Conservation (phyloP, 2,888 invertebrate genomes). For the Habrosyne pyritoides region DNA sequence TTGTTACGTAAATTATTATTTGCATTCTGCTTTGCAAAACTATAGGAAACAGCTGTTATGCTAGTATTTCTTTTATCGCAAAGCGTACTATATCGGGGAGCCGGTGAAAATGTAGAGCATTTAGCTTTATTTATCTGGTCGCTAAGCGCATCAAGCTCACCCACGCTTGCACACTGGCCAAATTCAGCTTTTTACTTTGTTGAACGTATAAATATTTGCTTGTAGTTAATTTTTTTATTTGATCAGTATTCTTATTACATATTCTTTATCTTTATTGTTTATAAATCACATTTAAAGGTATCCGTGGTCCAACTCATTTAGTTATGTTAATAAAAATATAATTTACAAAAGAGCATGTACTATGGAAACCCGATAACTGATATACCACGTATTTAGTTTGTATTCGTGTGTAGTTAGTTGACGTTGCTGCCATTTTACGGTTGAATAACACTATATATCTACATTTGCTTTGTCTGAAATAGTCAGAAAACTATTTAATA, state of each 20-base stretch:
- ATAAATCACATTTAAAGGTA: background rate
- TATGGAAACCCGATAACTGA: no score
- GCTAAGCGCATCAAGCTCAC: conserved; percentile 61
- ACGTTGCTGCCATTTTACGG: no score
- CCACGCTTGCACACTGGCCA: conserved; percentile 57
- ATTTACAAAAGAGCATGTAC: no score
- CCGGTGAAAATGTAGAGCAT: conserved; percentile 52
- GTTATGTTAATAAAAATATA: no score
- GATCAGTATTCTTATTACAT: background rate
- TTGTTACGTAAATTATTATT: background rate
- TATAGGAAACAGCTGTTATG: conserved; percentile 32
- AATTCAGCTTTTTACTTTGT: conserved; percentile 47
- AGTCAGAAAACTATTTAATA: no score
- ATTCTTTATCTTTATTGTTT: background rate
- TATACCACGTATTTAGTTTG: no score
- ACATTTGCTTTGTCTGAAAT: no score
- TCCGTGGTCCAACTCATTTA: no score
- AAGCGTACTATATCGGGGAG: conserved; percentile 40
- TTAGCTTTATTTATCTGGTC: conserved; percentile 62
- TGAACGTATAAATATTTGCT: background rate
- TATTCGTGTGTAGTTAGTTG: no score
- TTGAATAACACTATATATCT: no score
- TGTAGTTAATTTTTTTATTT: background rate
- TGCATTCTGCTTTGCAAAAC: conserved; percentile 6
- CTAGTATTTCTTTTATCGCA: conserved; percentile 47